phyloP scores from a whole-genome alignment of 2,113 vertebrate species.

The Lipotes vexillifer region DNA sequence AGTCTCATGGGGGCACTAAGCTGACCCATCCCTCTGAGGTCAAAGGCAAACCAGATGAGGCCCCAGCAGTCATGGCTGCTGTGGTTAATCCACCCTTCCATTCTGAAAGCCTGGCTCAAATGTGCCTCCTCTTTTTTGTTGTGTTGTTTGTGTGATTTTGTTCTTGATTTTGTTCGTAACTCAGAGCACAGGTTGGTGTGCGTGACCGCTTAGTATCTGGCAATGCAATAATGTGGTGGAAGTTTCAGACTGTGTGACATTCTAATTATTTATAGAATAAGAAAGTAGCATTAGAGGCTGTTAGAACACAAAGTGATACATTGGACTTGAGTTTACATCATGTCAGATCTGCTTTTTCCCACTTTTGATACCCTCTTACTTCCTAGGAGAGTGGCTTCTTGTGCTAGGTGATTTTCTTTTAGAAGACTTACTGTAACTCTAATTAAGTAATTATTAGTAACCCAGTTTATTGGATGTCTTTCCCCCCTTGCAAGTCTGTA shows the following conservation, averaged over 20 bases:
- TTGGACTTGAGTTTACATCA: not conserved
- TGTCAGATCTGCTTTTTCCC: not conserved
- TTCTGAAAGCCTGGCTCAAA: not conserved
- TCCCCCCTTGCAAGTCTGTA: not conserved
- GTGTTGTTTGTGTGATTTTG: no score
- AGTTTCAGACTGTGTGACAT: not conserved
- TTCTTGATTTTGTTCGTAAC: not conserved
- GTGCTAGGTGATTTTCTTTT: not conserved
- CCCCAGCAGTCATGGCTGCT: accelerated
- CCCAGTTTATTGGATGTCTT: not conserved
- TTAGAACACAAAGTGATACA: not conserved
- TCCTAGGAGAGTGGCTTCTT: not conserved
- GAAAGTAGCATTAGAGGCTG: not conserved
- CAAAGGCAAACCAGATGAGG: not conserved
- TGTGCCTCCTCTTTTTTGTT: not conserved
- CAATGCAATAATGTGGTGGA: not conserved
- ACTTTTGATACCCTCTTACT: not conserved
- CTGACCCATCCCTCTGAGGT: not conserved
- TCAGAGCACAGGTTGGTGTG: not conserved
- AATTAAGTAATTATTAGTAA: not conserved
- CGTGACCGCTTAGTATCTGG: not conserved
- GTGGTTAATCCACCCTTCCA: not conserved
- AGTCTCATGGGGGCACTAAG: no score
- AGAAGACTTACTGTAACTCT: not conserved
- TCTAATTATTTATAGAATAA: not conserved